phyloP scores from a whole-genome alignment of 2,797 vertebrate genomes.

The Aulostomus chinensis region DNA sequence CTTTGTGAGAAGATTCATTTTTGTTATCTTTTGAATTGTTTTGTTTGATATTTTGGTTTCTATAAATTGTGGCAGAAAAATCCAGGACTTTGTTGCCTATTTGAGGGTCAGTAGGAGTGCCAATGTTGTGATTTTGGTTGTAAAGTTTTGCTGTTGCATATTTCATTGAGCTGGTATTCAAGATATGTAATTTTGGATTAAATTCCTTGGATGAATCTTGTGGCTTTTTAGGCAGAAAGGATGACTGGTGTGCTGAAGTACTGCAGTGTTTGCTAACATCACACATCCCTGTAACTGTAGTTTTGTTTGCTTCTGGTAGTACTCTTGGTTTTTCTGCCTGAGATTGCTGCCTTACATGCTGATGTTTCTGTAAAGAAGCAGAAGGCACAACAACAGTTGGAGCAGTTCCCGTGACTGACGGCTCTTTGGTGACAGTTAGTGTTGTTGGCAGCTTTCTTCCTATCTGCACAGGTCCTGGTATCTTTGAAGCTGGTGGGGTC shows the following conservation, averaged over 20 bases:
- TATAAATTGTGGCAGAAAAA: slow-evolving; percentile 61
- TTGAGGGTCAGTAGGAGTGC: slow-evolving; percentile 32
- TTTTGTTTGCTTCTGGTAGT: slow-evolving; percentile 34
- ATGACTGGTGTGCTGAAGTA: slow-evolving; percentile 7
- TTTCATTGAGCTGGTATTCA: slow-evolving; percentile 50
- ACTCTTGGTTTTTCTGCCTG: slow-evolving; percentile 39
- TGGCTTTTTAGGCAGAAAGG: slow-evolving; percentile 22
- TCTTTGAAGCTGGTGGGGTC: slow-evolving; percentile 47
- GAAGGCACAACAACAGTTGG: slow-evolving; percentile 25
- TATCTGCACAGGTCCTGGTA: slow-evolving; percentile 30
- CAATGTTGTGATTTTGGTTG: slow-evolving; percentile 43
- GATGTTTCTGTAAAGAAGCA: slow-evolving; percentile 47
- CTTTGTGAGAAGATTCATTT: slow-evolving; percentile 16
- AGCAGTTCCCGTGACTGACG: slow-evolving; percentile 16
- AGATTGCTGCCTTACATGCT: slow-evolving; percentile 65
- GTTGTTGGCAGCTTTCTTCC: slow-evolving; percentile 56
- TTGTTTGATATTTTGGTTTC: slow-evolving; percentile 34
- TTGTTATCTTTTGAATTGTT: slow-evolving; percentile 7
- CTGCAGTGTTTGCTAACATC: slow-evolving; percentile 13
- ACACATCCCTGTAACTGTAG: slow-evolving; percentile 1
- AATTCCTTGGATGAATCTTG: slow-evolving; percentile 11
- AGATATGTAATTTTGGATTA: slow-evolving; percentile 64
- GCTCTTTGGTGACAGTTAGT: slow-evolving; percentile 17
- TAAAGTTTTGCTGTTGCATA: slow-evolving; percentile 60
- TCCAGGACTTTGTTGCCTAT: slow-evolving; percentile 69